Conservation (phyloP, 1,140 invertebrate species). For the Galleria mellonella region DNA sequence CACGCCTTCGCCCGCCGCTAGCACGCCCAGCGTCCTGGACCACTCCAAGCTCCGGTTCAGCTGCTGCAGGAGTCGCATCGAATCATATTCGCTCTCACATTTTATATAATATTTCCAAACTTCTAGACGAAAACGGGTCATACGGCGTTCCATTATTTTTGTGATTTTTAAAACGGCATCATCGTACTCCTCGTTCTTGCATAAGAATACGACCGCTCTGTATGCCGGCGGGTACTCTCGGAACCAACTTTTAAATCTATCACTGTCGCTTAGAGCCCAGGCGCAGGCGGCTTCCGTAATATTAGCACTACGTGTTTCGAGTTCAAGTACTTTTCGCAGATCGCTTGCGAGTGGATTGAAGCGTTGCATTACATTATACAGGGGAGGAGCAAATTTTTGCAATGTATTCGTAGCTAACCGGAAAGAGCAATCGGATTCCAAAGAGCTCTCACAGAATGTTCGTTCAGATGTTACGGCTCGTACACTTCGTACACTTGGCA, state of each 20-base stretch:
- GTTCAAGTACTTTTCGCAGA: not conserved
- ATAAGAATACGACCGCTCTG: not conserved
- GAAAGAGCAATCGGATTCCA: not conserved
- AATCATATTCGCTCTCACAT: no score
- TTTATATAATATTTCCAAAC: no score
- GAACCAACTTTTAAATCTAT: not conserved
- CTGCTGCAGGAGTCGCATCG: not conserved
- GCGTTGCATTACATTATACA: not conserved
- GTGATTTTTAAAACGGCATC: no score
- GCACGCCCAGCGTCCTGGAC: not conserved
- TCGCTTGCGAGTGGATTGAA: not conserved
- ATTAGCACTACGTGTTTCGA: not conserved
- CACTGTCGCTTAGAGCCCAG: not conserved
- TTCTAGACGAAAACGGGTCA: not conserved
- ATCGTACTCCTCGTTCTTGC: constrained; percentile 1
- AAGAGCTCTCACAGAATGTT: no score
- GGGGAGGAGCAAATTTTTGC: not conserved
- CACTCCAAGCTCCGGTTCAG: not conserved
- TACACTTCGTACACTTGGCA: not conserved
- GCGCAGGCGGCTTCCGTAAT: constrained; percentile 2
- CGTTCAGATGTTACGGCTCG: not conserved
- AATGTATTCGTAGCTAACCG: not conserved
- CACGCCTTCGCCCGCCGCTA: not conserved
- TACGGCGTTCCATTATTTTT: not conserved
- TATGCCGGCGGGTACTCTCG: not conserved